Conservation (phyloP, 2,888 invertebrate genomes). For the Entomobrya multifasciata region DNA sequence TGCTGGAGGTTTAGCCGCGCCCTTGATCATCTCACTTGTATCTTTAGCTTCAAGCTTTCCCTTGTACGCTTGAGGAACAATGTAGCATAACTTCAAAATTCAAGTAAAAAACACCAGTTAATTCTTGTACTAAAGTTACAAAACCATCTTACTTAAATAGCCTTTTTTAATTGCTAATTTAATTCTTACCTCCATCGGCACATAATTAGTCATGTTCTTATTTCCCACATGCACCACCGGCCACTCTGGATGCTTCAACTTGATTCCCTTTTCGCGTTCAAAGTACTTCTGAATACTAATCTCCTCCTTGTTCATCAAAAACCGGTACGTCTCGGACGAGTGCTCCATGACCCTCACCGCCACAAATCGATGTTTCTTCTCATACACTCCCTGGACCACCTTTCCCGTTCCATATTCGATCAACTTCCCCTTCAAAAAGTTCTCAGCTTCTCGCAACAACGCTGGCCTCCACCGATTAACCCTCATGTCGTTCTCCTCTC, state of each 20-base stretch:
- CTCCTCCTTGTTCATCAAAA: background rate
- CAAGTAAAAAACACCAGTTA: background rate
- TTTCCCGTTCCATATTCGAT: slow-evolving; percentile 68
- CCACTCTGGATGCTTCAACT: slow-evolving; percentile 82
- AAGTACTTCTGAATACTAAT: slow-evolving; percentile 63
- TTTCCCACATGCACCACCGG: slow-evolving; percentile 85
- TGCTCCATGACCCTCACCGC: background rate
- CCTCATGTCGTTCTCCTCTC: background rate
- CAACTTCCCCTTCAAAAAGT: slow-evolving; percentile 63
- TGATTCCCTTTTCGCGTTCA: slow-evolving; percentile 80
- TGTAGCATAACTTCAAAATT: slow-evolving; percentile 83
- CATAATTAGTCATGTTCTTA: slow-evolving; percentile 83
- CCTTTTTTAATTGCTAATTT: too few relatives aligned
- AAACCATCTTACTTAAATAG: too few relatives aligned
- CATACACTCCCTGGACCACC: background rate
- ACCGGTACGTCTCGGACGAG: background rate
- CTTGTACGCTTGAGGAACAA: slow-evolving; percentile 84
- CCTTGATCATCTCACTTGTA: slow-evolving; percentile 85
- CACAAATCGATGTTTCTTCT: slow-evolving; percentile 41
- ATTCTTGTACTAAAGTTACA: too few relatives aligned
- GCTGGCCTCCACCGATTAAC: background rate
- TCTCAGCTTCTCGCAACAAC: background rate
- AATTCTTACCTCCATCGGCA: slow-evolving; percentile 83
- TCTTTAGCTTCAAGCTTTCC: slow-evolving; percentile 85
- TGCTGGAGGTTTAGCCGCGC: slow-evolving; percentile 84